Evolutionary conservation across 2,797 vertebrate species (phyloP).

Genomic region (Choloepus didactylus): DNA sequence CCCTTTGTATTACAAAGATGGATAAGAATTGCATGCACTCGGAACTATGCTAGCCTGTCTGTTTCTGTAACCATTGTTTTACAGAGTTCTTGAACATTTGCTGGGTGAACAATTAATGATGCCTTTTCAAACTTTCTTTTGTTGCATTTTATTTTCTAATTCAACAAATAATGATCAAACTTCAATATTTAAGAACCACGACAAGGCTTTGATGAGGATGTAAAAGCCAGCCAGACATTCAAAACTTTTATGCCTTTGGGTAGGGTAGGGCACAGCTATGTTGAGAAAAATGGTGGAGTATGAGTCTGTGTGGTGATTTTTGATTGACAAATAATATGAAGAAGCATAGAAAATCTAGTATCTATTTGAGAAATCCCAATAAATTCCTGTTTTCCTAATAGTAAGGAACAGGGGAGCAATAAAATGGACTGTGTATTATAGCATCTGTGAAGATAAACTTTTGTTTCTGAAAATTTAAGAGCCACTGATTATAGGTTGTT

Average conservation of each 20-base stretch:
- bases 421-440: not conserved
- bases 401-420: not conserved
- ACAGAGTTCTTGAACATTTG: constrained; percentile 15
- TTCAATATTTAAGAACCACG: constrained; percentile 39
- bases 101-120: not conserved
- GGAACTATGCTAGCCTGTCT: not conserved
- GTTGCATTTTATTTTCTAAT: constrained; percentile 47
- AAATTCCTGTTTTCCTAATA: constrained; percentile 32
- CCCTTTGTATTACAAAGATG: not conserved
- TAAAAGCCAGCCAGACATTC: not conserved
- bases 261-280: not conserved
- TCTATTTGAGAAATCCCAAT: not conserved
- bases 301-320: not conserved
- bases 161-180: constrained; percentile 27
- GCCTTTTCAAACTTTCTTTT: constrained; percentile 45
- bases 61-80: constrained; percentile 39
- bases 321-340: constrained; percentile 5
- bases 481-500: not conserved
- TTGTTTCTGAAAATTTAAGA: not conserved
- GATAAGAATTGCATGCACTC: not conserved
- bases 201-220: not conserved
- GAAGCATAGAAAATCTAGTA: not conserved
- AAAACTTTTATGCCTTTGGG: not conserved
- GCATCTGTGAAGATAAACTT: constrained; percentile 2
- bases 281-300: not conserved